Percentiles rank a stretch among this genome's conserved stretches.
Evolutionary conservation across 2,113 vertebrate species (phyloP).

Genomic region (Barnardius zonarius): DNA sequence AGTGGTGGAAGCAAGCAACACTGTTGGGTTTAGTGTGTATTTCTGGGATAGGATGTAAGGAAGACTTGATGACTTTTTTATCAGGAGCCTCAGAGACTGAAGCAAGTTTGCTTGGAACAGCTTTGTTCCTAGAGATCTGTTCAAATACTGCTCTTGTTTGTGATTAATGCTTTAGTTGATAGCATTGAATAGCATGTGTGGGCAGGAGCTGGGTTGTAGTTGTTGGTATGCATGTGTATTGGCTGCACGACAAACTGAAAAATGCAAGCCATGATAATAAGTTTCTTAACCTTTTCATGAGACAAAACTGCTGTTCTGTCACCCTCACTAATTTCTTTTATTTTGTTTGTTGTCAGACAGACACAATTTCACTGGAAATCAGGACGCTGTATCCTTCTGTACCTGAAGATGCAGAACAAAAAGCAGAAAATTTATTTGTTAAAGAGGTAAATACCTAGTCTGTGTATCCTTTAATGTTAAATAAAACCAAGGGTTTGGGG

Average conservation of each 20-base stretch:
- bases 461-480: background rate
- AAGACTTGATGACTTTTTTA: background rate
- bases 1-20: background rate
- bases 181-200: background rate
- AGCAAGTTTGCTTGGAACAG: background rate
- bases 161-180: constrained; percentile 20
- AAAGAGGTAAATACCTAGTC: constrained; percentile 84
- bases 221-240: constrained; percentile 11
- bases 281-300: constrained; percentile 28
- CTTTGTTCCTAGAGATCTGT: background rate
- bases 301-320: background rate
- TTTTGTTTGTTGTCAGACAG: constrained; percentile 76
- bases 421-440: constrained; percentile 92
- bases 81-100: background rate
- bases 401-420: constrained; percentile 88
- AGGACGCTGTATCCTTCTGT: constrained; percentile 89
- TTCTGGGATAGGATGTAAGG: background rate
- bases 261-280: background rate
- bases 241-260: background rate
- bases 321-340: background rate
- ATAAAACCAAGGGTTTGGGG: background rate
- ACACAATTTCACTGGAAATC: constrained; percentile 87
- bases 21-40: background rate
- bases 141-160: background rate
- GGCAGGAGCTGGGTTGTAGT: background rate